phyloP scores from a whole-genome alignment of 2,888 invertebrate species.

The Bruchidius siliquastri region DNA sequence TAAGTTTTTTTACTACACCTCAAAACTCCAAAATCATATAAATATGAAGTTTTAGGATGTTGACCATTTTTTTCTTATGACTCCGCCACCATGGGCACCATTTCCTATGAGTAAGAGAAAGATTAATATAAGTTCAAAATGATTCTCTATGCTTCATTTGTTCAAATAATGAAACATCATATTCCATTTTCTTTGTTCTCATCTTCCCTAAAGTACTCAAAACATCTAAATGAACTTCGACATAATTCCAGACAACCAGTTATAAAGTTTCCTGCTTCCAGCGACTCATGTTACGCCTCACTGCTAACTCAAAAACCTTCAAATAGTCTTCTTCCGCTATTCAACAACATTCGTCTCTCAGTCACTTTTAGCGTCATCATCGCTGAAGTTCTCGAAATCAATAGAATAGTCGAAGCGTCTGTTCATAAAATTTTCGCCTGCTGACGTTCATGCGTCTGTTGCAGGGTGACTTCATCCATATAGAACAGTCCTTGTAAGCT shows the following conservation, averaged over 20 bases:
- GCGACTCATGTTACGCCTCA: not conserved
- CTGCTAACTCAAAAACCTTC: not conserved
- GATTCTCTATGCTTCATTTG: not conserved
- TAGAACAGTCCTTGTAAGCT: not conserved
- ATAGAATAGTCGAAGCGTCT: constrained; percentile 9
- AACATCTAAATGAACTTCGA: not conserved
- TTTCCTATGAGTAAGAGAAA: not conserved
- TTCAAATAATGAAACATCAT: not conserved
- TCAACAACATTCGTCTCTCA: not conserved
- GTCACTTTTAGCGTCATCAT: not conserved
- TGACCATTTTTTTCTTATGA: too few species aligned
- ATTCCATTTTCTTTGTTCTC: not conserved
- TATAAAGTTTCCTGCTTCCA: not conserved
- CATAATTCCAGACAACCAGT: not conserved
- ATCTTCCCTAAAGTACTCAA: not conserved
- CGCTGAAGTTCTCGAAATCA: not conserved
- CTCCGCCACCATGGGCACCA: too few species aligned
- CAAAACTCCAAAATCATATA: too few species aligned
- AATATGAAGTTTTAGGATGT: too few species aligned
- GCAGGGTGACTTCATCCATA: not conserved
- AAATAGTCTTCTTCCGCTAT: not conserved
- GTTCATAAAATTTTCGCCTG: constrained; percentile 16
- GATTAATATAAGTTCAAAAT: not conserved
- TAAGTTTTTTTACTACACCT: too few species aligned
- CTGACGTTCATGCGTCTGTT: not conserved